Evolutionary conservation across 2,113 vertebrate species (phyloP).

Genomic region (Callipepla squamata): DNA sequence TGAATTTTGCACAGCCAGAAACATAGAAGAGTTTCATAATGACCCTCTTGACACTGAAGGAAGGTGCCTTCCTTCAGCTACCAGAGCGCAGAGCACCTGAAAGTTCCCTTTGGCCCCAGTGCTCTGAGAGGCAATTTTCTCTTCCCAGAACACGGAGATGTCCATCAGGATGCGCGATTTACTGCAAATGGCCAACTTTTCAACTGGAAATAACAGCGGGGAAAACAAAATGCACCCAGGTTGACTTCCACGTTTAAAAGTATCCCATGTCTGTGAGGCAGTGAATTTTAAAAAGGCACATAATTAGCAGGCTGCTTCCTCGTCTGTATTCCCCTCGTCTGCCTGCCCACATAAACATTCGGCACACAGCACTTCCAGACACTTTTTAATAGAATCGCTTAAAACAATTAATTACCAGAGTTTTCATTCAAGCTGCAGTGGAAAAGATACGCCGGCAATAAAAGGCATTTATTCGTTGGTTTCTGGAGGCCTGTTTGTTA

Average conservation of each 20-base stretch:
- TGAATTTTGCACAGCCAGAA: not conserved
- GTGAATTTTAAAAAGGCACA: constrained; percentile 71
- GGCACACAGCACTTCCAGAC: constrained; percentile 88
- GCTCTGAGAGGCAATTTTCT: fast-evolving
- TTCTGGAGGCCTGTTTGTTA: constrained; percentile 99
- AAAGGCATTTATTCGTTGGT: constrained; percentile 97
- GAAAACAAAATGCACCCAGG: not conserved
- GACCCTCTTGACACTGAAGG: not conserved
- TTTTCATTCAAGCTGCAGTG: constrained; percentile 92
- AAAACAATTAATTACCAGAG: constrained; percentile 99
- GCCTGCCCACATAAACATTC: constrained; percentile 85
- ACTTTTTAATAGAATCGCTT: constrained; percentile 99
- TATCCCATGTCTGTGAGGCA: constrained; percentile 48
- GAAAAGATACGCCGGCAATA: constrained; percentile 95
- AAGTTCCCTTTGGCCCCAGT: not conserved
- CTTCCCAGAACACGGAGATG: not conserved
- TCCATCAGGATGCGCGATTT: not conserved
- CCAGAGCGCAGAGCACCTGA: not conserved
- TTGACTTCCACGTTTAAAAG: constrained; percentile 20
- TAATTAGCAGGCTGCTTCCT: constrained; percentile 74
- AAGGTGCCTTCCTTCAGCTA: not conserved
- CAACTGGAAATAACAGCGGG: constrained; percentile 33
- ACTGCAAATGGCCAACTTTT: constrained; percentile 55
- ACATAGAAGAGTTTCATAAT: not conserved
- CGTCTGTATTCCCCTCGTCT: constrained; percentile 69